Base-by-base conservation (phyloP, 37 sponge, comb jelly and placozoan species). In the Chondrosia reniformis region DNA sequence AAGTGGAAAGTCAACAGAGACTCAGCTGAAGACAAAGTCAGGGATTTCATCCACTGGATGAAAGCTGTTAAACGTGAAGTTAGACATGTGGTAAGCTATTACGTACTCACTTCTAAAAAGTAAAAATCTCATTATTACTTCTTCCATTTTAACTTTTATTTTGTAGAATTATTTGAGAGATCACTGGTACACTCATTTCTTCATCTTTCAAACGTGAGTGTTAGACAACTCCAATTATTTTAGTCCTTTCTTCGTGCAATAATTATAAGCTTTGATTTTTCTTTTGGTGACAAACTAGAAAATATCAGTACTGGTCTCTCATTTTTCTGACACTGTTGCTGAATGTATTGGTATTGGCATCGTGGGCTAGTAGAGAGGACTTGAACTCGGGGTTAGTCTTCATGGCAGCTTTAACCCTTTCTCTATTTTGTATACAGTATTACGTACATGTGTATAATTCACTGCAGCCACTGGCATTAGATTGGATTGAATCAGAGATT, bases 11-110 rank as follows among this genome's bases (percentile, higher is more conserved):
- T 94, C 17, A 78, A 77, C 52, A 56, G 94, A 8, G 90, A 89
- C 55, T 86, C 87, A 27, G 79, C 88, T 21, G 85, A 85, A 32
- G 89, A 94, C 78, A 94, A 94, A 58, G 83, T 91, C 45, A 66
- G 95, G 28, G 95, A 91, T 39, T 88, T 91, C 36, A 69, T 91
- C 21, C 81, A 91, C 25, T 91, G 88, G 89, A 83, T 85, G 78
- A 63, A 80, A 63, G 83, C 85, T 32, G 80, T 92, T 46, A 84
- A 82, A 59, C 84, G 67, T 43, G 88, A 92, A 27, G 78, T 80
- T 40, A 19, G 44, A 1, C 89, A 88, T 77, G 76, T 76, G 69
- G 89, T 88, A 33, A 34, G 56, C n/a, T n/a, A n/a, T n/a, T n/a
- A n/a, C n/a, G n/a, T n/a, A n/a, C n/a, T n/a, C n/a, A n/a, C n/a